Evolutionary conservation across 2,888 invertebrate species (phyloP).

Genomic region (Aspidiotus destructor): DNA sequence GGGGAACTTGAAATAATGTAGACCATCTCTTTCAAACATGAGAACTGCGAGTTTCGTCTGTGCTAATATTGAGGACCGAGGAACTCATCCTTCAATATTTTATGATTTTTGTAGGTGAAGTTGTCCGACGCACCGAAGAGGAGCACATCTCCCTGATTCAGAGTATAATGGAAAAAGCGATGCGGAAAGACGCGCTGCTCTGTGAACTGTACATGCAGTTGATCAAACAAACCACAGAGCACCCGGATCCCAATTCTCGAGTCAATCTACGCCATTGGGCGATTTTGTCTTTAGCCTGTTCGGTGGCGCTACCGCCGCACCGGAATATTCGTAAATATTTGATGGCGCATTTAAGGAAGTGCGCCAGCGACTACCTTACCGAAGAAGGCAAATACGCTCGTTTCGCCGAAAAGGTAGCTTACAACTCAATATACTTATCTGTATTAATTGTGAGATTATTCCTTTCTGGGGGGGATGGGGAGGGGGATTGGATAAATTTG

Average conservation of each 20-base stretch:
- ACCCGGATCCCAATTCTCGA: slow-evolving; percentile 77
- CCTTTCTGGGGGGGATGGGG: no score
- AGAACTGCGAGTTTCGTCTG: no score
- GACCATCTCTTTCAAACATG: no score
- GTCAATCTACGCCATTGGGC: slow-evolving; percentile 90
- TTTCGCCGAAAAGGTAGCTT: slow-evolving; percentile 70
- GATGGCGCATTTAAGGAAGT: slow-evolving; percentile 77
- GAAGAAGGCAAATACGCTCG: slow-evolving; percentile 92
- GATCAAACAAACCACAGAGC: slow-evolving; percentile 83
- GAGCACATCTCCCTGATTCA: slow-evolving; percentile 84
- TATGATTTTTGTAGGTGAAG: slow-evolving; percentile 30
- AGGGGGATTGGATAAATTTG: no score
- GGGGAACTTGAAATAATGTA: no score
- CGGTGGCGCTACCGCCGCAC: slow-evolving; percentile 75
- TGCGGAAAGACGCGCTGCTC: slow-evolving; percentile 77
- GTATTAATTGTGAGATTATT: background rate
- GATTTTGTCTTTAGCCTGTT: slow-evolving; percentile 66
- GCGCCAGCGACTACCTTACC: slow-evolving; percentile 75
- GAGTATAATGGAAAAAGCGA: slow-evolving; percentile 77
- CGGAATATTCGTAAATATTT: slow-evolving; percentile 76
- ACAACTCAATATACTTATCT: background rate
- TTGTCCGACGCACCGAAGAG: slow-evolving; percentile 53
- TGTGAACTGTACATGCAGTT: slow-evolving; percentile 86
- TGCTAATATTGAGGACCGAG: no score
- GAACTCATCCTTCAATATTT: background rate